phyloP scores from a whole-genome alignment of 2,888 invertebrate species.

The Dasysyrphus albostriatus region DNA sequence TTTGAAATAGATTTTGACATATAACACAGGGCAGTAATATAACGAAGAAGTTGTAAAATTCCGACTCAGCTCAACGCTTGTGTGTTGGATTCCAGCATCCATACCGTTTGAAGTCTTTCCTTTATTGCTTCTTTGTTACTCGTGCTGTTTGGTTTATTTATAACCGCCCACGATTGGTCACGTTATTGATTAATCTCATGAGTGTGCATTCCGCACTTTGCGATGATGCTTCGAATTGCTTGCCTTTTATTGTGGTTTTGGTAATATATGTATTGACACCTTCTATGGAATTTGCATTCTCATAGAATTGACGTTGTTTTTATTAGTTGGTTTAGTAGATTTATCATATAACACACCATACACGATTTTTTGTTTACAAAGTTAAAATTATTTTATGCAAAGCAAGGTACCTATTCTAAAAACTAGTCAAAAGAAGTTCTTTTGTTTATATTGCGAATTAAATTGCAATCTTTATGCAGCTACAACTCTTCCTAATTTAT shows the following conservation, averaged over 20 bases:
- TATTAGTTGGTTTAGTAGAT: too few species aligned
- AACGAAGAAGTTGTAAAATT: constrained; percentile 10
- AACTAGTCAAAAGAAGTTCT: too few species aligned
- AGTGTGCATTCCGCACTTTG: constrained; percentile 5
- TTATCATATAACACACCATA: too few species aligned
- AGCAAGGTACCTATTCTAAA: too few species aligned
- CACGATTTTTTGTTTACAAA: too few species aligned
- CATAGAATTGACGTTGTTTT: too few species aligned
- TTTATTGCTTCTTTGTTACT: constrained; percentile 33
- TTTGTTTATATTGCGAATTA: too few species aligned
- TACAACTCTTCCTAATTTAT: too few species aligned
- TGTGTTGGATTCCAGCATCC: constrained; percentile 9
- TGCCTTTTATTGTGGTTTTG: background rate
- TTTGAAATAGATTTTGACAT: background rate
- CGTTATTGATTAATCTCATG: constrained; percentile 33
- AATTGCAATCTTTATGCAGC: too few species aligned
- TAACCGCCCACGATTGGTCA: constrained; percentile 47
- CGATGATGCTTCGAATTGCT: constrained; percentile 1
- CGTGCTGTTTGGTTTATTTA: constrained; percentile 18
- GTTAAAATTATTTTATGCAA: too few species aligned
- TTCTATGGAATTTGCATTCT: constrained; percentile 7
- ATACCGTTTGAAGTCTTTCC: background rate
- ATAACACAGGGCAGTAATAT: background rate
- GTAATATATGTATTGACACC: constrained; percentile 20
- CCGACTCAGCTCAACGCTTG: constrained; percentile 8